phyloP scores from a whole-genome alignment of 2,888 invertebrate species.

The Toxonevra muliebris region DNA sequence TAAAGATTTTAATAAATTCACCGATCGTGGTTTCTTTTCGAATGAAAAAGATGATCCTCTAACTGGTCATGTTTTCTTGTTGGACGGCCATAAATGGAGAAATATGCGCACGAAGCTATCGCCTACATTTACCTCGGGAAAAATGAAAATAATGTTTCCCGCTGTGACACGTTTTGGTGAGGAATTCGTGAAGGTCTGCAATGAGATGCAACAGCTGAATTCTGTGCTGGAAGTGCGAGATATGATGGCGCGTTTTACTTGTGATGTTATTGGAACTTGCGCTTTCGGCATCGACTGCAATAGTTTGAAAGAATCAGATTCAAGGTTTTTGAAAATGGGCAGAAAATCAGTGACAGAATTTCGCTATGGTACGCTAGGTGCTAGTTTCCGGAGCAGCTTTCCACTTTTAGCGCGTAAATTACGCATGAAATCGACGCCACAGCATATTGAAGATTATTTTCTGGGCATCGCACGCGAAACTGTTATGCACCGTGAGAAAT shows the following conservation, averaged over 20 bases:
- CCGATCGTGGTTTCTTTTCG: slow-evolving; percentile 41
- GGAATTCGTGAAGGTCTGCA: slow-evolving; percentile 38
- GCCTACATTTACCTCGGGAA: slow-evolving; percentile 55
- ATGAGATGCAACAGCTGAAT: slow-evolving; percentile 33
- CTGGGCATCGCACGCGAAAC: slow-evolving; percentile 60
- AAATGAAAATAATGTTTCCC: slow-evolving; percentile 54
- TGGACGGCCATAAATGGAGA: slow-evolving; percentile 63
- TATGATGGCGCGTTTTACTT: slow-evolving; percentile 65
- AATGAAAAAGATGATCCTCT: slow-evolving; percentile 42
- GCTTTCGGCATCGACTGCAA: slow-evolving; percentile 67
- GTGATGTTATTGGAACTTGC: slow-evolving; percentile 67
- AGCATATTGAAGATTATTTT: slow-evolving; percentile 56
- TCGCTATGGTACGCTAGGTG: slow-evolving; percentile 32
- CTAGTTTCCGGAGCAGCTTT: slow-evolving; percentile 34
- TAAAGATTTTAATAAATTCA: slow-evolving; percentile 42
- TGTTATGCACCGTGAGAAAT: slow-evolving; percentile 59
- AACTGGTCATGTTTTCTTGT: slow-evolving; percentile 40
- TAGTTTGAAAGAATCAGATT: slow-evolving; percentile 61
- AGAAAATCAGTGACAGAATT: slow-evolving; percentile 42
- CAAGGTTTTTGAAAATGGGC: slow-evolving; percentile 60
- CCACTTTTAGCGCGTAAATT: slow-evolving; percentile 48
- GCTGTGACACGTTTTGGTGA: slow-evolving; percentile 43
- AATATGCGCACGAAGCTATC: slow-evolving; percentile 49
- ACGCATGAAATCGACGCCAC: slow-evolving; percentile 45
- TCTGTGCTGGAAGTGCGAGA: slow-evolving; percentile 54